These are phyloP conservation scores for Eulimnadia texana DNA, from an alignment of 1,140 invertebrate species.

Conservation along the genomic window DNA sequence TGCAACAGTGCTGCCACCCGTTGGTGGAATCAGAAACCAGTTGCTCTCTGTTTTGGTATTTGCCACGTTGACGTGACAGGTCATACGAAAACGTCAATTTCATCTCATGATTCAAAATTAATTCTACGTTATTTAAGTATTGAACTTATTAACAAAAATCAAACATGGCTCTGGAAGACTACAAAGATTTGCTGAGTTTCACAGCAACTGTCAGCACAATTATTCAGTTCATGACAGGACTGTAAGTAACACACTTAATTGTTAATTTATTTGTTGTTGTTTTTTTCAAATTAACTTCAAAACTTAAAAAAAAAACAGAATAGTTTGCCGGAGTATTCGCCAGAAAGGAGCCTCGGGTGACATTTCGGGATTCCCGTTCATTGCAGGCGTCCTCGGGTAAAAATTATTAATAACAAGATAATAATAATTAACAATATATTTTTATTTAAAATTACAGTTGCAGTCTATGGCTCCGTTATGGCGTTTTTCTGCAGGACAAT, in stretches of 20 bases:
- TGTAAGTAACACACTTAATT: slow-evolving; percentile 33
- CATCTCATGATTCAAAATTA: too few relatives aligned
- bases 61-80: neutral
- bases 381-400: slow-evolving; percentile 59
- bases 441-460: slow-evolving; percentile 31
- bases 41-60: too few relatives aligned
- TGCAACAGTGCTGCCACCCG: too few relatives aligned
- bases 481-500: slow-evolving; percentile 43
- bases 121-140: too few relatives aligned
- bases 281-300: neutral
- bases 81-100: too few relatives aligned
- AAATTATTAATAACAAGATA: slow-evolving; percentile 25
- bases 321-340: slow-evolving; percentile 50
- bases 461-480: slow-evolving; percentile 52
- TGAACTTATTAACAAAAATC: neutral
- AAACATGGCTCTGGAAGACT: neutral
- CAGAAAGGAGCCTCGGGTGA: slow-evolving; percentile 48
- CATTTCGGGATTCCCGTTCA: slow-evolving; percentile 52
- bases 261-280: slow-evolving; percentile 13
- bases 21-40: too few relatives aligned
- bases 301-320: slow-evolving; percentile 30
- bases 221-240: slow-evolving; percentile 49
- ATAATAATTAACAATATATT: neutral
- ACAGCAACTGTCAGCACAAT: slow-evolving; percentile 49
- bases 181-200: slow-evolving; percentile 34